These are phyloP conservation scores for Perdita meconis DNA, from an alignment of 2,888 invertebrate genomes.

Conservation along the genomic window DNA sequence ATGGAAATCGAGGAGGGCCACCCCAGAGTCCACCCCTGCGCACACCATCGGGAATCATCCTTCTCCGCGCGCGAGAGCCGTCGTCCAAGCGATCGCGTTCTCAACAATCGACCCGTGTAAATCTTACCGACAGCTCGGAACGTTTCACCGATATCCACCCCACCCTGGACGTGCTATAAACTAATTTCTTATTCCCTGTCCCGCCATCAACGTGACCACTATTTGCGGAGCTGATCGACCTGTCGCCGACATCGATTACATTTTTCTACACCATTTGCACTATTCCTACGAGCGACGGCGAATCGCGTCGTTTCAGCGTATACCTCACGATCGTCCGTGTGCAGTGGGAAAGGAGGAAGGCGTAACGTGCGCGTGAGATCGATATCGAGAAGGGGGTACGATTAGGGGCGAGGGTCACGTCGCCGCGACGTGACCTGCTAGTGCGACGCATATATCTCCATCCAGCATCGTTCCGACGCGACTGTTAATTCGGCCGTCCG, in stretches of 20 bases:
- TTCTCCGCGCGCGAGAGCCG: background rate
- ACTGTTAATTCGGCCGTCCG: conserved; percentile 12
- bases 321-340: conserved; percentile 9
- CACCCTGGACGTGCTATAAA: background rate
- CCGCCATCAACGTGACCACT: background rate
- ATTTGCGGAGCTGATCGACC: conserved; percentile 24
- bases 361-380: conserved; percentile 23
- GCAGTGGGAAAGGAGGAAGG: background rate
- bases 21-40: no score
- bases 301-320: conserved; percentile 23
- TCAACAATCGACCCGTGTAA: background rate
- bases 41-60: no score
- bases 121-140: no score
- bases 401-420: background rate
- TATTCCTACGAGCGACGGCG: conserved; percentile 14
- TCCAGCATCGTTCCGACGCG: background rate
- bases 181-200: background rate
- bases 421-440: background rate
- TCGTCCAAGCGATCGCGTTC: background rate
- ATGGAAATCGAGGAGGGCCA: conserved; percentile 5
- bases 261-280: conserved; percentile 65
- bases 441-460: conserved; percentile 3
- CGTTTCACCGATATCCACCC: no score
- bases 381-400: conserved; percentile 34
- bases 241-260: conserved; percentile 51